These are phyloP conservation scores for Panagrolaimus sp. DNA, from an alignment of 1,140 invertebrate genomes.

Conservation along the genomic window DNA sequence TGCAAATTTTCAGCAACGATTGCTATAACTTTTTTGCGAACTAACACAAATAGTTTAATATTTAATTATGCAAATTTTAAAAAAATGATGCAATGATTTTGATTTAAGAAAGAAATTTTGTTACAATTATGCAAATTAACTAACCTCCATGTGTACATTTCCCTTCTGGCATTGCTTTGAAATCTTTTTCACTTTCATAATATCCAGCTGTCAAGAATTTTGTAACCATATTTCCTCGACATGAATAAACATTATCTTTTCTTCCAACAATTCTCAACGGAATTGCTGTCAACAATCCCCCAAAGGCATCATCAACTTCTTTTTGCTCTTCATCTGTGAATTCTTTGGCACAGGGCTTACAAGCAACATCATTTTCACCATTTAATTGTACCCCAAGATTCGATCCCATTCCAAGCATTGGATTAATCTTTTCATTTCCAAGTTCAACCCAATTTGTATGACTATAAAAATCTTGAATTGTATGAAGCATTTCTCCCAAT, in stretches of 20 bases:
- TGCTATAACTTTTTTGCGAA: too few relatives aligned
- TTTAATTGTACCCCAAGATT: background rate
- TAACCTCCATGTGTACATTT: constrained; percentile 8
- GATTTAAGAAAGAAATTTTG: too few relatives aligned
- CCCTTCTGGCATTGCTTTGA: background rate
- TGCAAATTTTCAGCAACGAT: too few relatives aligned
- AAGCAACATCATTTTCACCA: background rate
- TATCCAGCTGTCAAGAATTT: background rate
- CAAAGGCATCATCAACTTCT: background rate
- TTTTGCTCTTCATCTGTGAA: background rate
- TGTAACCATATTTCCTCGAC: constrained; percentile 1
- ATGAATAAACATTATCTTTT: background rate
- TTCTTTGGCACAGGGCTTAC: background rate
- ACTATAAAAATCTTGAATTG: constrained; percentile 19
- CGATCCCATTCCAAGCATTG: background rate
- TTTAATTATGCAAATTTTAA: too few relatives aligned
- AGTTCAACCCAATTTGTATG: constrained; percentile 26
- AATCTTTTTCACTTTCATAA: background rate
- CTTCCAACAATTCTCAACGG: background rate
- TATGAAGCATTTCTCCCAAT: constrained; percentile 15
- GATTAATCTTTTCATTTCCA: constrained; percentile 11
- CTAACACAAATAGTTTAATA: too few relatives aligned
- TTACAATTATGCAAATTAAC: too few relatives aligned
- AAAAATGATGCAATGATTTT: too few relatives aligned
- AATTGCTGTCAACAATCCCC: background rate